Evolutionary conservation across 2,888 invertebrate species (phyloP).

Genomic region (Phasia obesa): DNA sequence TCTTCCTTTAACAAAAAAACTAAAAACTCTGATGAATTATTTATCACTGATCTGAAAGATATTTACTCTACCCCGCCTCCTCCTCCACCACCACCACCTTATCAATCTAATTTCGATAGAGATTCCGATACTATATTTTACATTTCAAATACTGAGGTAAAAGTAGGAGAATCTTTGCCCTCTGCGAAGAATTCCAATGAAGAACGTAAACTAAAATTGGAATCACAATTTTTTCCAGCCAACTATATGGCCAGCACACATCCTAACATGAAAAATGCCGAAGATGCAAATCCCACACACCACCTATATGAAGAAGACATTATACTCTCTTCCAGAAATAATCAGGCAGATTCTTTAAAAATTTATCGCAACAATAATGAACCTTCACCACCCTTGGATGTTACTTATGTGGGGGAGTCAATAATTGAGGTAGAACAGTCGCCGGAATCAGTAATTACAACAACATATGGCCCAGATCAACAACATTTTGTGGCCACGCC

Average conservation of each 20-base stretch:
- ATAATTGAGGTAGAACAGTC: conserved; percentile 82
- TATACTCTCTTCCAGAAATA: conserved; percentile 79
- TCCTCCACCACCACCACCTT: conserved; percentile 75
- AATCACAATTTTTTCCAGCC: conserved; percentile 81
- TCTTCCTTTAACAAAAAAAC: conserved; percentile 69
- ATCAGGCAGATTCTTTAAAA: conserved; percentile 79
- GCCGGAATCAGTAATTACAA: conserved; percentile 61
- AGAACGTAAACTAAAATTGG: conserved; percentile 76
- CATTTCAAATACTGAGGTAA: conserved; percentile 83
- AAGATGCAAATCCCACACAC: conserved; percentile 38
- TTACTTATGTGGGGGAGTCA: conserved; percentile 82
- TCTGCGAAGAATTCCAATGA: conserved; percentile 73
- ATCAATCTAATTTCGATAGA: conserved; percentile 77
- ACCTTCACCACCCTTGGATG: conserved; percentile 79
- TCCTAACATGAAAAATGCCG: conserved; percentile 57
- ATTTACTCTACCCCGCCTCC: conserved; percentile 73
- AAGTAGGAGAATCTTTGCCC: conserved; percentile 82
- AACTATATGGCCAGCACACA: conserved; percentile 76
- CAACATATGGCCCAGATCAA: conserved; percentile 65
- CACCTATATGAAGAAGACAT: conserved; percentile 81
- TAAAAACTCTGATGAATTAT: conserved; percentile 79
- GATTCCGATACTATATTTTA: conserved; percentile 83
- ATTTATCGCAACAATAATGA: conserved; percentile 75
- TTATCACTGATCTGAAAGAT: conserved; percentile 76
- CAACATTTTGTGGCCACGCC: conserved; percentile 54